phyloP scores from a whole-genome alignment of 2,113 vertebrate genomes.

The Ia io region DNA sequence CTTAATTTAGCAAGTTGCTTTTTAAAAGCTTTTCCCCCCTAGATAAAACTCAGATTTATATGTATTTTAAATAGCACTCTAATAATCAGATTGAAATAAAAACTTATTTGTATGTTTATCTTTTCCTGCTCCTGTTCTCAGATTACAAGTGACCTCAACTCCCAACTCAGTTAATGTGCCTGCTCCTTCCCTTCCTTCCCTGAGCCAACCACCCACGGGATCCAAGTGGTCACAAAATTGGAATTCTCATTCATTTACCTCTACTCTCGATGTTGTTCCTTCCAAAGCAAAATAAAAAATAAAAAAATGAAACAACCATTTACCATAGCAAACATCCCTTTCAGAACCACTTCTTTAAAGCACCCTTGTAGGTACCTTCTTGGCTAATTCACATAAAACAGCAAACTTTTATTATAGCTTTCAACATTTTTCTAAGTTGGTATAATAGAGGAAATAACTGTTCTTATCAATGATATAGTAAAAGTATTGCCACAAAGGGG shows the following conservation, averaged over 20 bases:
- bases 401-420: neutral
- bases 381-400: neutral
- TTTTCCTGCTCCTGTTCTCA: neutral
- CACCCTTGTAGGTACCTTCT: neutral
- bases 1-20: neutral
- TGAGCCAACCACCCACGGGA: too few relatives aligned
- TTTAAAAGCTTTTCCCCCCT: neutral
- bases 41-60: neutral
- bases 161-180: neutral
- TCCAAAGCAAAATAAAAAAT: neutral
- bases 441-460: neutral
- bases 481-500: neutral
- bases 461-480: neutral
- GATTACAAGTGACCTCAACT: neutral
- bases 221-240: neutral
- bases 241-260: neutral
- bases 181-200: neutral
- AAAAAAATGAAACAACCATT: neutral
- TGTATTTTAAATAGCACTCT: neutral
- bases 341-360: neutral
- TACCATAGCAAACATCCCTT: neutral
- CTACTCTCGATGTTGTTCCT: neutral
- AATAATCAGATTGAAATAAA: neutral
- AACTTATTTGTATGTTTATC: neutral
- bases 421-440: conserved; percentile 7